Conservation (phyloP, 2,888 invertebrate species). For the Polydrusus pterygomalis region DNA sequence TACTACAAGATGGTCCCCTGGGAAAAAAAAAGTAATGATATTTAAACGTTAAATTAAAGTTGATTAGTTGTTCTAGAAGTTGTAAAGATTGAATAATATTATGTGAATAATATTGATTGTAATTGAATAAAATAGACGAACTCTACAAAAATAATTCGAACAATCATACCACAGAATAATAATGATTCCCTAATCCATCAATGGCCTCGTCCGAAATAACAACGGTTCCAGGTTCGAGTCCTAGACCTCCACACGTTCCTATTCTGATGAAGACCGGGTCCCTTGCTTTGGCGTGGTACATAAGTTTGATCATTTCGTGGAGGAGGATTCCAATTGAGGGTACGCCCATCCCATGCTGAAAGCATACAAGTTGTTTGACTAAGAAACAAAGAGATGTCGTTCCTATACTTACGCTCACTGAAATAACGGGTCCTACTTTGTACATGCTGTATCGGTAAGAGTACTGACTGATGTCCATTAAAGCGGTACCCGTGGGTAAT, state of each 20-base stretch:
- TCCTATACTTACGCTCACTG: conserved; percentile 84
- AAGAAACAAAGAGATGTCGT: no score
- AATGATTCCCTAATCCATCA: conserved; percentile 88
- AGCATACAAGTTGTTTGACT: not conserved
- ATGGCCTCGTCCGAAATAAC: conserved; percentile 94
- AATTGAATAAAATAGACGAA: no score
- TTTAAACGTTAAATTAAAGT: no score
- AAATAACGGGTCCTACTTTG: conserved; percentile 93
- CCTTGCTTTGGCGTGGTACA: conserved; percentile 91
- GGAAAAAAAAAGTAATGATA: no score
- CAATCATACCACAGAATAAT: conserved; percentile 85
- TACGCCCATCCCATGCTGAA: conserved; percentile 98
- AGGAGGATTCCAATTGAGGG: conserved; percentile 96
- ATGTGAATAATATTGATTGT: no score
- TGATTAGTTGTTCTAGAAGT: no score
- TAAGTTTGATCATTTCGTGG: conserved; percentile 96
- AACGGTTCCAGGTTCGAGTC: conserved; percentile 94
- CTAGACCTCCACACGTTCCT: conserved; percentile 95
- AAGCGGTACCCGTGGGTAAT: conserved; percentile 89
- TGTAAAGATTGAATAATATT: no score
- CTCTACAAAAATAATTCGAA: no score
- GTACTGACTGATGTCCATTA: conserved; percentile 92
- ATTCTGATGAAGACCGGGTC: conserved; percentile 96
- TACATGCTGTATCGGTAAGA: conserved; percentile 97
- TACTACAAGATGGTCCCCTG: no score